Base-by-base conservation (phyloP, 2,113 vertebrate species). In the Suricata suricatta region DNA sequence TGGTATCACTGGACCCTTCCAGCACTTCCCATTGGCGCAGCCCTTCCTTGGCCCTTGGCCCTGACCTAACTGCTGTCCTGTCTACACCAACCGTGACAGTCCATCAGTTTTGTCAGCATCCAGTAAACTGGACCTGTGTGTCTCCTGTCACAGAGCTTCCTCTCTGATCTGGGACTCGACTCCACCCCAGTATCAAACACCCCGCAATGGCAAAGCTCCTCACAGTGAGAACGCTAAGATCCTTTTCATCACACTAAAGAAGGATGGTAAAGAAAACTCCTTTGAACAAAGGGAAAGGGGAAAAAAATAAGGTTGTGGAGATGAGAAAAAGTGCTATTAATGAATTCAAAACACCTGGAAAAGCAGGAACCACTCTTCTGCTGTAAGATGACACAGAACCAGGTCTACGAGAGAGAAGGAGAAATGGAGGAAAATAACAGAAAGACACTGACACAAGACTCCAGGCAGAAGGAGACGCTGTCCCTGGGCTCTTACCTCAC, bases 401-500 rank as follows among this genome's bases (percentile, higher is more conserved):
- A 93, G 64, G 29, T 81, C 63, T 50, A 25, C 1, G 27, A 54
- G 27, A 50, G 41, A 93, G 57, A 2, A 82, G 14, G 7, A 86
- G 44, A 88, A 33, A 35, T 2, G 27, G 54, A 52, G 50, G 44
- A 64, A 57, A 77, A 25, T 27, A 66, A 52, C 12, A 57, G 33
- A 66, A 77, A 80, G 81, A 80, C 68, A 11, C 0, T 79, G 81
- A n/a, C 33, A 71, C 23, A 19, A 68, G 72, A 31, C 33, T 86
- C n/a, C 44, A 50, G 44, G 74, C 31, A 33, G 16, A 17, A 60
- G 44, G 63, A 57, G 63, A 0, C 38, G 27, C 86, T 38, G 54
- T 41, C 76, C 44, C 0, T 6, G 21, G 52, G 71, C 84, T 52
- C 98, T 98, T 97, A 99, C 99, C 99, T 99, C 99, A 96, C 99